Evolutionary conservation across 2,888 invertebrate species (phyloP), one percentile per base, ranked within the genome.

Genomic region (Nephrotoma flavescens): DNA sequence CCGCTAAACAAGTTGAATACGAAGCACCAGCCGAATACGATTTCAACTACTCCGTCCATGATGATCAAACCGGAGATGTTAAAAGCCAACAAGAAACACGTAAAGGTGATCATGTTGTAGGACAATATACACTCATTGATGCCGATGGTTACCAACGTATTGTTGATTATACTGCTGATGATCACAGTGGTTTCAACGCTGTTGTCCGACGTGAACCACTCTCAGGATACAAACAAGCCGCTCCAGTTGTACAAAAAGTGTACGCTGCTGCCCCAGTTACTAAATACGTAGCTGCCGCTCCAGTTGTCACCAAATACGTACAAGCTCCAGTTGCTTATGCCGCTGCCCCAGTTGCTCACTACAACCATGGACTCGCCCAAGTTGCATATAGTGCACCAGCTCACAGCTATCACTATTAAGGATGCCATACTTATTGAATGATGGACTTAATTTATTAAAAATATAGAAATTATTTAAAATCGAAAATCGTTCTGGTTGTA

Each of bases 171-270:
- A 92, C 92, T 85, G 93, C 93, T 84, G 93, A 93, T 89, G 91
- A 92, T 42, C 92, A 92, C 88, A 92, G 92, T 88, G 93, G 93
- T 86, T 93, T 93, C 91, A 93, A 93, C 89, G 93, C 93, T 42
- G 91, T 93, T 47, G 93, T 93, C 4, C 92, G 92, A 88, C 93
- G 92, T 87, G 93, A 93, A 88, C 92, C 92, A 0, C 90, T 91
- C 41, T 91, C 90, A 3, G 91, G 91, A 0, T 91, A 91, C 41
- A 45, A 44, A 4, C 86, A 87, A 87, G 88, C 52, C 11, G 86
- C 86, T 2, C 87, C 86, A 88, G 90, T 91, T 9, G 88, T 90
- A 4, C 90, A 91, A 71, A 71, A 71, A 71, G 71, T 71, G 9
- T 71, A 71, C 52, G 83, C 85, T n/a, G 87, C 45, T 87, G 91